phyloP scores from a whole-genome alignment of 92 coral and sea anemone species.

The Epizoanthus rinbou region DNA sequence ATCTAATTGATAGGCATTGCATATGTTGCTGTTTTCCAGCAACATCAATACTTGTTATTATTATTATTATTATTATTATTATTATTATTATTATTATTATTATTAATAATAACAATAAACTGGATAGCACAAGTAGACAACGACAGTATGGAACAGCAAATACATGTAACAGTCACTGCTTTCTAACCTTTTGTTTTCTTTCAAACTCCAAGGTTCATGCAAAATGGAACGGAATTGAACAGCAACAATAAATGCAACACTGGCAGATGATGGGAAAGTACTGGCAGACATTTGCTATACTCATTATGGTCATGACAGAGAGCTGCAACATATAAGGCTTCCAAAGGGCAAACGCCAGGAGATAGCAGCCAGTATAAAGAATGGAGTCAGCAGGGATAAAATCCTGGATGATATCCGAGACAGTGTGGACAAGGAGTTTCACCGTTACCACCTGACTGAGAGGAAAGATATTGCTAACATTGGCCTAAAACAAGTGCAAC shows the following conservation, averaged over 20 bases:
- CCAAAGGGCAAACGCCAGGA: conserved; percentile 49
- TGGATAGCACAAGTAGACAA: too few species aligned
- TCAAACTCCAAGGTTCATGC: conserved; percentile 69
- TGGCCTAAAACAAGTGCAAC: conserved; percentile 48
- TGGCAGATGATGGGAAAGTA: conserved; percentile 9
- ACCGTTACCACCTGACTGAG: conserved; percentile 53
- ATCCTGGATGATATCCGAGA: conserved; percentile 58
- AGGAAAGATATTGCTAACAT: conserved; percentile 64
- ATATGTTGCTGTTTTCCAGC: too few species aligned
- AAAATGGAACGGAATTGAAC: conserved; percentile 63
- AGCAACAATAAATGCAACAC: conserved; percentile 45
- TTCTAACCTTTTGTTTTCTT: too few species aligned
- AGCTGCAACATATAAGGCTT: conserved; percentile 56
- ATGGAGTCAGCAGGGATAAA: conserved; percentile 54
- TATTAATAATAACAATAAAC: too few species aligned
- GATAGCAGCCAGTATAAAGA: conserved; percentile 54
- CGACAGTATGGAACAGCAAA: too few species aligned
- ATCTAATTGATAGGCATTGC: too few species aligned
- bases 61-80: too few species aligned
- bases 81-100: too few species aligned
- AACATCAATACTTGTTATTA: too few species aligned
- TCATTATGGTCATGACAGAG: conserved; percentile 62
- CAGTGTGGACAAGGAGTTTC: conserved; percentile 33
- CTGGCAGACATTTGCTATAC: conserved; percentile 53
- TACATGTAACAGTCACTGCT: too few species aligned